Conservation (phyloP, 2,888 invertebrate genomes). For the Sphaeridia pumilis region DNA sequence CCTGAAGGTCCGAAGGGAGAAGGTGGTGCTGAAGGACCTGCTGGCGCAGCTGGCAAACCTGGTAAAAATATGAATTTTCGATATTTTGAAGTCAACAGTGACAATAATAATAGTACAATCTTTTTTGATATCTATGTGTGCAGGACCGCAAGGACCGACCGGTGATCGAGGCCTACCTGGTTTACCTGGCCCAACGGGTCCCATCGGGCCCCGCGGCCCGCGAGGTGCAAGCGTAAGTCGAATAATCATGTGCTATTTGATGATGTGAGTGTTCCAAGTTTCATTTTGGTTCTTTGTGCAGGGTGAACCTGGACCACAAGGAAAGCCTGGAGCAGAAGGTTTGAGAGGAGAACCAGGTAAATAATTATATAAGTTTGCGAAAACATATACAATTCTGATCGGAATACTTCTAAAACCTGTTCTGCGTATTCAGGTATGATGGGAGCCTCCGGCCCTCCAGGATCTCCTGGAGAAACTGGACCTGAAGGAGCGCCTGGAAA, state of each 20-base stretch:
- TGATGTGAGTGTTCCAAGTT: neutral
- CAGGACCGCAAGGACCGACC: slow-evolving; percentile 51
- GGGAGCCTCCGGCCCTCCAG: slow-evolving; percentile 57
- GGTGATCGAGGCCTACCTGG: slow-evolving; percentile 53
- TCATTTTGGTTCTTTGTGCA: slow-evolving; percentile 35
- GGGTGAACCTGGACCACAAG: slow-evolving; percentile 60
- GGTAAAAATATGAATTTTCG: no score
- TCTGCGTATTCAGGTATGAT: slow-evolving; percentile 45
- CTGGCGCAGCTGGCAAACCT: slow-evolving; percentile 57
- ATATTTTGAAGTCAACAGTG: neutral
- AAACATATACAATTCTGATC: no score
- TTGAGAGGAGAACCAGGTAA: slow-evolving; percentile 52
- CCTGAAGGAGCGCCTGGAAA: slow-evolving; percentile 43
- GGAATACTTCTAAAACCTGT: no score
- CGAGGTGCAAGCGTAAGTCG: slow-evolving; percentile 50
- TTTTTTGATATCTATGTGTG: no score
- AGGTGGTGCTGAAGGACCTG: slow-evolving; percentile 52
- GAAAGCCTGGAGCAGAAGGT: slow-evolving; percentile 62
- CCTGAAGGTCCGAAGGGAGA: slow-evolving; percentile 64
- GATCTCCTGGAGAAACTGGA: slow-evolving; percentile 50
- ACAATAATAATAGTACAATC: no score
- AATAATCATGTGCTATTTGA: no score
- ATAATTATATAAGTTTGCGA: no score
- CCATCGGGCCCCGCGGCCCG: slow-evolving; percentile 53
- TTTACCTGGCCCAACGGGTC: slow-evolving; percentile 51